phyloP scores from a whole-genome alignment of 2,113 vertebrate species.

The Labeo rohita region DNA sequence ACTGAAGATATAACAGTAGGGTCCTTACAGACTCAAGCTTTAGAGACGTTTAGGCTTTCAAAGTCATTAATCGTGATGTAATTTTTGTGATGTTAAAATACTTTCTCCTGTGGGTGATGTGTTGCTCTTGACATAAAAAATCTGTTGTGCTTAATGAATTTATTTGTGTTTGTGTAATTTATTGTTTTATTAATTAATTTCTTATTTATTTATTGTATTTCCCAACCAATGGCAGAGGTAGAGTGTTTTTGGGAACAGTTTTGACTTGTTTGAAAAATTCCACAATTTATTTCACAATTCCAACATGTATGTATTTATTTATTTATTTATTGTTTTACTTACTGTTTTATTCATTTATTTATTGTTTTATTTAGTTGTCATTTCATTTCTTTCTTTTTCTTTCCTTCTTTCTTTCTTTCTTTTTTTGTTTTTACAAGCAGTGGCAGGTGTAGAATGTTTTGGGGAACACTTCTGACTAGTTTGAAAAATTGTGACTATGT shows the following conservation, averaged over 20 bases:
- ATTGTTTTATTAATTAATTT: neutral
- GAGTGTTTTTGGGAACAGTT: neutral
- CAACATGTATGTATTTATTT: neutral
- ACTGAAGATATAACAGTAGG: neutral
- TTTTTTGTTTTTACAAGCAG: neutral
- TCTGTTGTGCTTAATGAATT: neutral
- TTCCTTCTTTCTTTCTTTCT: too few species aligned
- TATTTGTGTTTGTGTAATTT: neutral
- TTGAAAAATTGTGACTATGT: too few species aligned
- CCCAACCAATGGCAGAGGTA: neutral
- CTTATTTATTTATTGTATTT: neutral
- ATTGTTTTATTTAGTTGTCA: too few species aligned
- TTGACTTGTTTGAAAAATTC: neutral
- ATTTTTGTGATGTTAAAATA: conserved; percentile 21
- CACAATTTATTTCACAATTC: neutral
- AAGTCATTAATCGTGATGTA: conserved; percentile 9
- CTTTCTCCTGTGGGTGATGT: neutral
- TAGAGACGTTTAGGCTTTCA: neutral
- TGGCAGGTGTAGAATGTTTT: neutral
- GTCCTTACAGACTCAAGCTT: neutral
- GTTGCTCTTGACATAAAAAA: neutral
- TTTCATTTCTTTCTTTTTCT: too few species aligned
- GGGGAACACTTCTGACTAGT: neutral
- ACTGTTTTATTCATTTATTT: too few species aligned
- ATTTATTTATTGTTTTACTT: neutral